Conservation (phyloP, 64 coral and sea anemone genomes). For the Trachythela sp. region DNA sequence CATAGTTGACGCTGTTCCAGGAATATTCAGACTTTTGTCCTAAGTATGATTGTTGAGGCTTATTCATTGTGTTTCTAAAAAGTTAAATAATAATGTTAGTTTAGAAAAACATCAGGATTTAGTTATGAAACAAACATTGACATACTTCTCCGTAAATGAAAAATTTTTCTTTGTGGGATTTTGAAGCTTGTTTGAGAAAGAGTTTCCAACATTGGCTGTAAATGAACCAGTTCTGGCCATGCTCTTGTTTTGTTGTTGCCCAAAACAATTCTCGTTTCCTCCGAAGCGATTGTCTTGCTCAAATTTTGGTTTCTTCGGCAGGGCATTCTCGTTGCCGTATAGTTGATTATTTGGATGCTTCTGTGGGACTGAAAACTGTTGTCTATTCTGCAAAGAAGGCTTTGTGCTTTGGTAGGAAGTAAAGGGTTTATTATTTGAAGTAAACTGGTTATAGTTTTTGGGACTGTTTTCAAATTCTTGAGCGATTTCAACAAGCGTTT, state of each 20-base stretch:
- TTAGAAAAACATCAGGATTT: not conserved
- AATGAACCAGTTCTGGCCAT: not conserved
- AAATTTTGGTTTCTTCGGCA: not conserved
- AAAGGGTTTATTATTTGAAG: not conserved
- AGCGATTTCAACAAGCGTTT: not conserved
- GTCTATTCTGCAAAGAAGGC: not conserved
- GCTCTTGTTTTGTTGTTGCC: not conserved
- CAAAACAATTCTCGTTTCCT: not conserved
- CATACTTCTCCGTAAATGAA: not conserved
- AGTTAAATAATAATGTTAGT: not conserved
- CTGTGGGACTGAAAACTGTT: not conserved
- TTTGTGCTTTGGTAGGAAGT: not conserved
- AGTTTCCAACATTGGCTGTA: not conserved
- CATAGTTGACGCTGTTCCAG: not conserved
- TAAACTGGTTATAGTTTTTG: not conserved
- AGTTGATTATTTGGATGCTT: not conserved
- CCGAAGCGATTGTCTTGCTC: not conserved
- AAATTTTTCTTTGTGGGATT: not conserved
- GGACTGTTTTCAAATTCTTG: constrained; percentile 10
- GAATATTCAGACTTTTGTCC: not conserved
- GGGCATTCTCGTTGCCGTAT: not conserved
- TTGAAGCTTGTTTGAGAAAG: not conserved
- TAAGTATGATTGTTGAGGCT: not conserved
- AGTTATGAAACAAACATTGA: not conserved
- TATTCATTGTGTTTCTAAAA: not conserved